phyloP scores from a whole-genome alignment of 30 jellyfish, hydroid and myxozoan species.

The Turritopsis rubra region DNA sequence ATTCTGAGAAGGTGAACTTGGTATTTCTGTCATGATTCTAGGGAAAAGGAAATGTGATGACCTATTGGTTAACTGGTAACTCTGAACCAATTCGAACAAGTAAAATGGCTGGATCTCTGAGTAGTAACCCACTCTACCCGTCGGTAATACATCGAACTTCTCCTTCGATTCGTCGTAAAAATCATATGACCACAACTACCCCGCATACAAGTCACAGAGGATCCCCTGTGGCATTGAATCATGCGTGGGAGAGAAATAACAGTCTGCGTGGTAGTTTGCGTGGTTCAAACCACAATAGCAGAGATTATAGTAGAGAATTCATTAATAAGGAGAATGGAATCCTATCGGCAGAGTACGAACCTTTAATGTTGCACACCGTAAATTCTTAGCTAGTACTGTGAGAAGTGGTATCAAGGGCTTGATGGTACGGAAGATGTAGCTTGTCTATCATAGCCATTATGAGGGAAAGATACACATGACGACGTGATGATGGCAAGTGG shows the following conservation, averaged over 20 bases:
- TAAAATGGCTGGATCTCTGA: background rate
- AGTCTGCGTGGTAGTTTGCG: slow-evolving; percentile 18
- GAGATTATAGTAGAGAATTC: slow-evolving; percentile 19
- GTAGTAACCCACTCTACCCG: background rate
- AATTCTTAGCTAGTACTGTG: background rate
- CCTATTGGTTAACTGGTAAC: slow-evolving; percentile 57
- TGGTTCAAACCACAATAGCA: slow-evolving; percentile 11
- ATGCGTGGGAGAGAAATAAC: slow-evolving; percentile 11
- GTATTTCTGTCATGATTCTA: background rate
- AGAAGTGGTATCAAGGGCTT: slow-evolving; percentile 12
- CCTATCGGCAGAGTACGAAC: slow-evolving; percentile 5
- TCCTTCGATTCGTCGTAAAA: slow-evolving; percentile 12
- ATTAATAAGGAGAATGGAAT: slow-evolving; percentile 14
- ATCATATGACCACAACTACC: background rate
- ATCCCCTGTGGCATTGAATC: background rate
- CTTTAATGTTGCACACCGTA: slow-evolving; percentile 11
- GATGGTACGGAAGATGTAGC: slow-evolving; percentile 20
- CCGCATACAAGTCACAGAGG: slow-evolving; percentile 14
- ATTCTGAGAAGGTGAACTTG: too few relatives aligned
- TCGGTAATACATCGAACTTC: background rate
- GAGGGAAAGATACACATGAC: too few relatives aligned
- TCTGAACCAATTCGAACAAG: slow-evolving; percentile 34
- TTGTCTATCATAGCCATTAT: too few relatives aligned
- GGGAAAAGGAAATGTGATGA: slow-evolving; percentile 72
- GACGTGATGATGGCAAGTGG: background rate